Percentiles rank a stretch among this genome's conserved stretches.
These are phyloP conservation scores for Lasioglossum morio DNA, from an alignment of 2,888 invertebrate genomes.

Conservation along the genomic window DNA sequence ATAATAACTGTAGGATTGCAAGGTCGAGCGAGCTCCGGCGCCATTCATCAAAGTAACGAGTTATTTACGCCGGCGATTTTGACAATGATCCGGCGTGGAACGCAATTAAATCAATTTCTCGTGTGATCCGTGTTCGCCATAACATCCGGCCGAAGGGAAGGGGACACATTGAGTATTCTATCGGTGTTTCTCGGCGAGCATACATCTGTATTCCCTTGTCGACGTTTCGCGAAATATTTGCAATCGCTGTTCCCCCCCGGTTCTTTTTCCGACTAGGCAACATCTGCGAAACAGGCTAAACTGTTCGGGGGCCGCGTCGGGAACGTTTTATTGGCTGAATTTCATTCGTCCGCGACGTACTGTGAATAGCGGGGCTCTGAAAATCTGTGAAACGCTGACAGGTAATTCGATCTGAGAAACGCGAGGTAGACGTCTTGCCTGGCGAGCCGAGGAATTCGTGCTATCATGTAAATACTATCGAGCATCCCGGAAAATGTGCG, in stretches of 20 bases:
- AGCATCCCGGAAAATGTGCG: not conserved
- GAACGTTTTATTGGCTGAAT: conserved; percentile 56
- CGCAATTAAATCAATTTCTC: conserved; percentile 38
- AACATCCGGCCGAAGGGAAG: not conserved
- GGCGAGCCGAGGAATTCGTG: conserved; percentile 14
- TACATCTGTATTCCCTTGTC: conserved; percentile 40
- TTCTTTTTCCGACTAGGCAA: conserved; percentile 31
- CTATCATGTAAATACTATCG: conserved; percentile 45
- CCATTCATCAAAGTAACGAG: not conserved
- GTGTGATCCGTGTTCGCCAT: not conserved
- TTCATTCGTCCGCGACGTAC: conserved; percentile 39
- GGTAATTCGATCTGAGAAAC: conserved; percentile 61
- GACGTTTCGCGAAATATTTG: conserved; percentile 45
- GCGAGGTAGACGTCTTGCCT: conserved; percentile 28
- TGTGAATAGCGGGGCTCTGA: conserved; percentile 37
- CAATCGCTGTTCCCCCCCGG: conserved; percentile 8
- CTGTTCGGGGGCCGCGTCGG: conserved; percentile 27
- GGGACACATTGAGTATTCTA: conserved; percentile 36
- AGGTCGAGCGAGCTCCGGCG: not conserved
- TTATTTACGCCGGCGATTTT: conserved; percentile 19
- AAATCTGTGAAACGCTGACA: conserved; percentile 59
- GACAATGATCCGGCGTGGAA: conserved; percentile 22
- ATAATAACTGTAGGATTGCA: not conserved
- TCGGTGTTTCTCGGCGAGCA: conserved; percentile 13
- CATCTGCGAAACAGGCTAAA: conserved; percentile 47